Percentiles rank a stretch among this genome's conserved stretches.
These are phyloP conservation scores for Drosophila melanica DNA, from an alignment of 1,140 invertebrate genomes.

Conservation along the genomic window DNA sequence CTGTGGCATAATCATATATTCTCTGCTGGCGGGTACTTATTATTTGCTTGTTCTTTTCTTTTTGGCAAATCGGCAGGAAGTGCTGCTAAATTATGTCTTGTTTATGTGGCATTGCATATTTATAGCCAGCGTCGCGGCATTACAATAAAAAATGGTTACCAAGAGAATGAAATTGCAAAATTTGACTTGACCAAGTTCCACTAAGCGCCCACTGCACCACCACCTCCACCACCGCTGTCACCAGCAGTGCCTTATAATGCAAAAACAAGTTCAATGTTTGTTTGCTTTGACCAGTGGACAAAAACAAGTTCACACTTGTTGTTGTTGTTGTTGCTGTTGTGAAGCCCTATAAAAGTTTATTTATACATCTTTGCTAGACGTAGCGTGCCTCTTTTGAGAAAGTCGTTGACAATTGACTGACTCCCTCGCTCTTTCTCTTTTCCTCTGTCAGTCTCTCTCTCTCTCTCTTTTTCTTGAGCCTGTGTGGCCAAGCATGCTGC, in stretches of 20 bases:
- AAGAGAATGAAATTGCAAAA: conserved; percentile 66
- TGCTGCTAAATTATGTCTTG: conserved; percentile 80
- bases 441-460: conserved; percentile 18
- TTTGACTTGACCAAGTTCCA: conserved; percentile 73
- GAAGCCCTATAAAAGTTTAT: conserved; percentile 76
- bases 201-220: background rate
- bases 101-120: conserved; percentile 81
- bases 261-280: conserved; percentile 81
- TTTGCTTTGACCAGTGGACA: conserved; percentile 60
- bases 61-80: conserved; percentile 81
- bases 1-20: conserved; percentile 82
- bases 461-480: conserved; percentile 64
- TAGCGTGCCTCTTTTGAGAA: conserved; percentile 57
- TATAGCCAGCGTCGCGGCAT: conserved; percentile 63
- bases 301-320: conserved; percentile 70
- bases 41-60: conserved; percentile 72
- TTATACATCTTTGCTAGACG: conserved; percentile 66
- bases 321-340: conserved; percentile 40
- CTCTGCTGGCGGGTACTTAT: conserved; percentile 69
- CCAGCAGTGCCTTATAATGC: conserved; percentile 9
- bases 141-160: conserved; percentile 74
- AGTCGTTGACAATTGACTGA: conserved; percentile 56
- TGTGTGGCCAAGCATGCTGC: conserved; percentile 59
- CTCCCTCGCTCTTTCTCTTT: conserved; percentile 3
- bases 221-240: background rate